These are phyloP conservation scores for Bombus fervidus DNA, from an alignment of 1,140 invertebrate genomes.

Conservation along the genomic window DNA sequence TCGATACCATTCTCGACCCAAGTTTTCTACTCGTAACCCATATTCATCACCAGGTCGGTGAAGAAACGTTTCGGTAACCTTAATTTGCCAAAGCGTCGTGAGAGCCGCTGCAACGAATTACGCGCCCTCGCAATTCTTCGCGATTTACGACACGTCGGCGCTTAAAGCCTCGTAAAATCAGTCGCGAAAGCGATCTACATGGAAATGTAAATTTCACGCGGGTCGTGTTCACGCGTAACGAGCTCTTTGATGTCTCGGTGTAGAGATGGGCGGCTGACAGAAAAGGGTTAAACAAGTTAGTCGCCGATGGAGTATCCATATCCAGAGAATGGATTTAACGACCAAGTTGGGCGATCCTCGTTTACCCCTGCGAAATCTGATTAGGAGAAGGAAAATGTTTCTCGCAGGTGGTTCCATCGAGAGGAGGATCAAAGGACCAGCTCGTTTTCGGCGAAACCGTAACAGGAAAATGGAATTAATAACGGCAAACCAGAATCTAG, in stretches of 20 bases:
- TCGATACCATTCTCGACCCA: background rate
- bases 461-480: conserved; percentile 61
- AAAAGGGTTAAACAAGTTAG: conserved; percentile 17
- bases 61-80: background rate
- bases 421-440: conserved; percentile 58
- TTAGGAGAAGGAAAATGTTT: conserved; percentile 54
- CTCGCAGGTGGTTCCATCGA: conserved; percentile 32
- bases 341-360: conserved; percentile 59
- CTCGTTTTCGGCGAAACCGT: conserved; percentile 36
- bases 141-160: background rate
- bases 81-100: too few species aligned
- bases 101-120: too few species aligned
- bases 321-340: conserved; percentile 47
- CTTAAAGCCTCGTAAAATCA: too few species aligned
- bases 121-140: too few species aligned
- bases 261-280: too few species aligned
- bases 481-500: conserved; percentile 34
- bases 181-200: background rate
- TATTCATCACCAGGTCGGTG: background rate
- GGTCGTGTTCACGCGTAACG: background rate
- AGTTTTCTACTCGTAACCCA: background rate
- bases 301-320: conserved; percentile 21
- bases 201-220: background rate
- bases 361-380: conserved; percentile 61
- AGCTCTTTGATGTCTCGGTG: background rate